A percentile compares a stretch with the other conserved stretches of the same genome.
phyloP scores from a whole-genome alignment of 2,797 vertebrate genomes.

The Tolypeutes matacus region DNA sequence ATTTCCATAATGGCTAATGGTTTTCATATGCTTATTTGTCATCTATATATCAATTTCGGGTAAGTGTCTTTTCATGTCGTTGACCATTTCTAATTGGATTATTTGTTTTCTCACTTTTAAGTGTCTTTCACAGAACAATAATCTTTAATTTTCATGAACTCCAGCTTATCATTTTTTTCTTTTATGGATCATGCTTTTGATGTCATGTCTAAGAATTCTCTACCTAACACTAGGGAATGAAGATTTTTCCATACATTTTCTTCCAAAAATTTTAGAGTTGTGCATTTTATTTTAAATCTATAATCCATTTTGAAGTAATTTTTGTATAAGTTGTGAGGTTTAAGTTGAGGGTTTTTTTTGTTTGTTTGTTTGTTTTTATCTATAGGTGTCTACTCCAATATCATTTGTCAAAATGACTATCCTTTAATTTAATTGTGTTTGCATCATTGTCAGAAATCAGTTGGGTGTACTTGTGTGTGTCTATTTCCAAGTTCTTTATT shows the following conservation, averaged over 20 bases:
- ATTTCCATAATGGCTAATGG: background rate
- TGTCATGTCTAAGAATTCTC: background rate
- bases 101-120: background rate
- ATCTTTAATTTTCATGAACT: background rate
- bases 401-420: background rate
- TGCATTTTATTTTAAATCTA: background rate
- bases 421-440: background rate
- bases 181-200: background rate
- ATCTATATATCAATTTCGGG: background rate
- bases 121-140: background rate
- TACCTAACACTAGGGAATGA: background rate
- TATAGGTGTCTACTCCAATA: too few species aligned
- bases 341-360: background rate
- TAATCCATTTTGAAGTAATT: background rate
- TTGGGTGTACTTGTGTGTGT: background rate
- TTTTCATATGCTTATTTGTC: background rate
- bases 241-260: background rate
- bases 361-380: background rate
- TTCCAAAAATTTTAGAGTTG: slow-evolving; percentile 15
- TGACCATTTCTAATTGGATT: background rate
- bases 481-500: background rate
- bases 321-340: background rate
- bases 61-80: background rate
- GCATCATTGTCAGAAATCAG: background rate
- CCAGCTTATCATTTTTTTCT: background rate